Conservation (phyloP, 2,797 vertebrate genomes). For the Gephyroberyx darwinii region DNA sequence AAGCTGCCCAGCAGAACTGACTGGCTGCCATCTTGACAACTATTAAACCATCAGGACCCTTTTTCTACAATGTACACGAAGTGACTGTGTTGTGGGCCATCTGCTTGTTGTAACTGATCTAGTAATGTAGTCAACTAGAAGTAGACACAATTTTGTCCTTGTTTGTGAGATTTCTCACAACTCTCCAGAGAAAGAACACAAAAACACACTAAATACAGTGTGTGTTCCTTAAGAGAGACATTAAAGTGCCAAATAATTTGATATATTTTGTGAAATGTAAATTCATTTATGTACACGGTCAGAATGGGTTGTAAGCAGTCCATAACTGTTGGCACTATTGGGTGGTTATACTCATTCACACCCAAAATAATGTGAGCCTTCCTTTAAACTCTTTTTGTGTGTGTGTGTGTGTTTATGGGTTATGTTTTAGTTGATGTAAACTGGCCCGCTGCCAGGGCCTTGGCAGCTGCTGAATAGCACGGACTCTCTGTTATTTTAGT, state of each 20-base stretch:
- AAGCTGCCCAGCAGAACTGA: conserved; percentile 35
- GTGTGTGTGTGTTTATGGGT: conserved; percentile 4
- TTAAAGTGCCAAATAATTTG: neutral
- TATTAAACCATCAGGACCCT: conserved; percentile 19
- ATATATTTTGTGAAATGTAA: neutral
- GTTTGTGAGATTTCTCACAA: neutral
- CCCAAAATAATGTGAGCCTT: neutral
- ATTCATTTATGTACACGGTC: neutral
- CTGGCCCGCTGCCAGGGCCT: neutral
- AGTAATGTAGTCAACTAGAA: too few species aligned
- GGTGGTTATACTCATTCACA: neutral
- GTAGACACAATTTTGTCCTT: neutral
- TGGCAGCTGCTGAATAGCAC: conserved; percentile 21
- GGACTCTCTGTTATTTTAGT: conserved; percentile 17
- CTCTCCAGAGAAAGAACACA: too few species aligned
- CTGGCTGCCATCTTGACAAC: conserved; percentile 33
- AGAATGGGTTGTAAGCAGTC: neutral
- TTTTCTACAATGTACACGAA: conserved; percentile 4
- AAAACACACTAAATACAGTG: neutral
- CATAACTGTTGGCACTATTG: neutral
- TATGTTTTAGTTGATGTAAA: conserved; percentile 1
- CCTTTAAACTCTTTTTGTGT: neutral
- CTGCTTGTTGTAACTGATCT: neutral
- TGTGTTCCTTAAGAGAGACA: too few species aligned
- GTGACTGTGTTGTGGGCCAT: neutral